A percentile compares a stretch with the other conserved stretches of the same genome.
phyloP scores from a whole-genome alignment of 2,113 vertebrate species.

The Penelope pileata region DNA sequence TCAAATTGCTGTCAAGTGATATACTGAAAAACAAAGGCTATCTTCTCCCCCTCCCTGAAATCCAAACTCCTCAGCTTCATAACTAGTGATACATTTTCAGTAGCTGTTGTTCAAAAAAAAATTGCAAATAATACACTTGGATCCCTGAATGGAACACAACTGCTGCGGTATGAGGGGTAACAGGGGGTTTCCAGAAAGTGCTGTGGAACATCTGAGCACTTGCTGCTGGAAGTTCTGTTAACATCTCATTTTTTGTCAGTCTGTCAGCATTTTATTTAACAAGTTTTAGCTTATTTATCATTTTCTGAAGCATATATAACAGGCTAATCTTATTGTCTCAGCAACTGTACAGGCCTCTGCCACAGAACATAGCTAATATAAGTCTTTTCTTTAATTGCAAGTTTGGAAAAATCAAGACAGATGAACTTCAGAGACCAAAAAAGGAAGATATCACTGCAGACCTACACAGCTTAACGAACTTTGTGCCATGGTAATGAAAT shows the following conservation, averaged over 20 bases:
- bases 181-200: neutral
- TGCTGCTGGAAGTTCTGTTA: neutral
- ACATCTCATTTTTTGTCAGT: neutral
- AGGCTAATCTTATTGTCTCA: neutral
- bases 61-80: neutral
- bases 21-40: neutral
- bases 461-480: neutral
- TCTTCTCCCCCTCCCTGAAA: neutral
- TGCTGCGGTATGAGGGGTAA: neutral
- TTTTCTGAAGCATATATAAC: neutral
- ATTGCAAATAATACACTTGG: neutral
- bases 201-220: neutral
- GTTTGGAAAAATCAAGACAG: neutral
- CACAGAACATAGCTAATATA: neutral
- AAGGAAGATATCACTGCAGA: neutral
- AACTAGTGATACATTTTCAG: neutral
- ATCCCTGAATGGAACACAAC: neutral
- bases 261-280: neutral
- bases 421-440: neutral
- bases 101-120: neutral
- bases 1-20: neutral
- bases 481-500: neutral
- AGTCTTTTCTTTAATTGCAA: neutral
- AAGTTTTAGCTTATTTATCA: neutral
- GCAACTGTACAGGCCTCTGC: neutral